These are phyloP conservation scores for Cinara cedri DNA, from an alignment of 2,888 invertebrate genomes.

Conservation along the genomic window DNA sequence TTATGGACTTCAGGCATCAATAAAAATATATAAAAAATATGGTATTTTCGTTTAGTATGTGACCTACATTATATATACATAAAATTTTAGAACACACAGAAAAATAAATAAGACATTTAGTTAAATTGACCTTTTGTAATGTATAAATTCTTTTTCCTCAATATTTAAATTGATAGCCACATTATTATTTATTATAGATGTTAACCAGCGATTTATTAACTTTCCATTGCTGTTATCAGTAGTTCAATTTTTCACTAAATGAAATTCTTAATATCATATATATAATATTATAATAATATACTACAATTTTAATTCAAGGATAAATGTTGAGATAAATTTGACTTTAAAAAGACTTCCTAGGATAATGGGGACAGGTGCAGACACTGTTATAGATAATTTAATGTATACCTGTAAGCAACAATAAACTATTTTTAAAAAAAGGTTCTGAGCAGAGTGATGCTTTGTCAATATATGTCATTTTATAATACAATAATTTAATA, in stretches of 20 bases:
- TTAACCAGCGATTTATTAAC: conserved; percentile 5
- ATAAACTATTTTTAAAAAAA: no score
- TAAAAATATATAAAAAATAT: no score
- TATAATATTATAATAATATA: background rate
- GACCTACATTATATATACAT: no score
- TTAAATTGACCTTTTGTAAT: background rate
- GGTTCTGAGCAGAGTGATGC: no score
- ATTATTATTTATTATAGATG: background rate
- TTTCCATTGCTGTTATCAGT: conserved; percentile 3
- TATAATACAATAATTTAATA: no score
- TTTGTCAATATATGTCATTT: no score
- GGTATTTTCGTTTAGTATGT: no score
- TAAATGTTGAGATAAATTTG: no score
- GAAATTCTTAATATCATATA: background rate
- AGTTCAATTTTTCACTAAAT: conserved; percentile 1
- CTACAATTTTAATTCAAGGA: background rate
- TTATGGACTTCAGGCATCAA: background rate
- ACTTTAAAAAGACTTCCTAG: no score
- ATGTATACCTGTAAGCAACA: no score
- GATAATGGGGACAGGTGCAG: no score
- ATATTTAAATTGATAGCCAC: background rate
- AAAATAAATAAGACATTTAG: background rate
- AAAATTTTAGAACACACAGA: background rate
- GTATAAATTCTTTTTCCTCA: conserved; percentile 3
- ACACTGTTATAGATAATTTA: no score